Conservation (phyloP, 2,888 invertebrate genomes). For the Lasioglossum figueresi region DNA sequence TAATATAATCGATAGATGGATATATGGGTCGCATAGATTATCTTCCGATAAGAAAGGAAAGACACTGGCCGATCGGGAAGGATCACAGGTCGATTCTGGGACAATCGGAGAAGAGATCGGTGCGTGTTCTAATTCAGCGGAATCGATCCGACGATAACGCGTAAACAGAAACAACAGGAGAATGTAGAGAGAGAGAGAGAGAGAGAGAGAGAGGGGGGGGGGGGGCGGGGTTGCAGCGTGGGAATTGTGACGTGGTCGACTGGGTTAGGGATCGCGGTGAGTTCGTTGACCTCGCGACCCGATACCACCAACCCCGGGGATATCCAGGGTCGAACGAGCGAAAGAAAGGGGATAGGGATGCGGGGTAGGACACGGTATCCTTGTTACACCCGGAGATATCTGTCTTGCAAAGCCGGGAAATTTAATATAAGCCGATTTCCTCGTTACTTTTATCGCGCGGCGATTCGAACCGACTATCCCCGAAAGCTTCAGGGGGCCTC, state of each 20-base stretch:
- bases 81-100: neutral
- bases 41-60: too few relatives aligned
- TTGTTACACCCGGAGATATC: slow-evolving; percentile 53
- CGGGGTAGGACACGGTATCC: slow-evolving; percentile 10
- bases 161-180: slow-evolving; percentile 54
- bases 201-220: neutral
- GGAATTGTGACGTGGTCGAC: slow-evolving; percentile 80
- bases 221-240: slow-evolving; percentile 57
- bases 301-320: slow-evolving; percentile 65
- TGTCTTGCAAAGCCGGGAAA: slow-evolving; percentile 43
- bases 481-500: neutral
- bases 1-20: too few relatives aligned
- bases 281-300: slow-evolving; percentile 77
- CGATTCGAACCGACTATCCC: slow-evolving; percentile 11
- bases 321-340: slow-evolving; percentile 48
- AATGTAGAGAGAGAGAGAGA: too few relatives aligned
- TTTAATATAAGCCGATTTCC: slow-evolving; percentile 54
- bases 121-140: slow-evolving; percentile 58
- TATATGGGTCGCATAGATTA: too few relatives aligned
- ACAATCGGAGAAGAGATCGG: slow-evolving; percentile 6
- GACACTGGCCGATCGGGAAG: too few relatives aligned
- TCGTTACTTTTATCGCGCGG: slow-evolving; percentile 42
- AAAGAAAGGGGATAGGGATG: neutral
- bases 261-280: slow-evolving; percentile 82
- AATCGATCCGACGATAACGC: slow-evolving; percentile 67